Evolutionary conservation across 2,113 vertebrate genomes (phyloP).

Genomic region (Chloebia gouldiae): DNA sequence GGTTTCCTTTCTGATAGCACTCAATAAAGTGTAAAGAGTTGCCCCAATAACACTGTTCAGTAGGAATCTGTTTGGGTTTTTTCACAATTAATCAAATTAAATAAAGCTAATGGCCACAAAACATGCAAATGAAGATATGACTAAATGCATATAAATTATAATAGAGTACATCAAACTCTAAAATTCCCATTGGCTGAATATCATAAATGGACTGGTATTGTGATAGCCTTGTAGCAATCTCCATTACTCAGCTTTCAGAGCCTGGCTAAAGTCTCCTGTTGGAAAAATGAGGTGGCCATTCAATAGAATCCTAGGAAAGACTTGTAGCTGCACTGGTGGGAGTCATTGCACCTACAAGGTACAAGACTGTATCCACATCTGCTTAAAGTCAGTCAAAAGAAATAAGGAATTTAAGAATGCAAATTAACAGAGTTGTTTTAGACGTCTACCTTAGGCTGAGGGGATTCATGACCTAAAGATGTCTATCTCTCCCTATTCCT

Average conservation of each 20-base stretch:
- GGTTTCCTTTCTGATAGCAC: background rate
- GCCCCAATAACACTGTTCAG: background rate
- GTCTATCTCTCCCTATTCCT: background rate
- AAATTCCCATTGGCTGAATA: background rate
- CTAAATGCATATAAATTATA: background rate
- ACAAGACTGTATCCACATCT: background rate
- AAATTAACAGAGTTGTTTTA: background rate
- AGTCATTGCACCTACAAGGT: background rate
- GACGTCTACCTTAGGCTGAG: background rate
- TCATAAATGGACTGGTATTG: background rate
- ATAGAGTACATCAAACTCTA: background rate
- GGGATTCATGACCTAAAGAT: background rate
- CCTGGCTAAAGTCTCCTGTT: background rate
- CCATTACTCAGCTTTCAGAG: background rate
- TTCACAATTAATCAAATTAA: background rate
- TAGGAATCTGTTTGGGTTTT: fast-evolving
- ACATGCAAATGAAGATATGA: background rate
- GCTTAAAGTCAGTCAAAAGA: background rate
- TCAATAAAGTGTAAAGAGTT: background rate
- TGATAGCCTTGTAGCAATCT: background rate
- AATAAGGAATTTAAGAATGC: background rate
- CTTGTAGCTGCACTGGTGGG: background rate
- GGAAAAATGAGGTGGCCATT: background rate
- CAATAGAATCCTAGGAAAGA: background rate
- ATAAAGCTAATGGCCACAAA: background rate